Percentiles rank a stretch among this genome's conserved stretches.
These are phyloP conservation scores for Orcinus orca DNA, from an alignment of 2,113 vertebrate genomes.

Conservation along the genomic window DNA sequence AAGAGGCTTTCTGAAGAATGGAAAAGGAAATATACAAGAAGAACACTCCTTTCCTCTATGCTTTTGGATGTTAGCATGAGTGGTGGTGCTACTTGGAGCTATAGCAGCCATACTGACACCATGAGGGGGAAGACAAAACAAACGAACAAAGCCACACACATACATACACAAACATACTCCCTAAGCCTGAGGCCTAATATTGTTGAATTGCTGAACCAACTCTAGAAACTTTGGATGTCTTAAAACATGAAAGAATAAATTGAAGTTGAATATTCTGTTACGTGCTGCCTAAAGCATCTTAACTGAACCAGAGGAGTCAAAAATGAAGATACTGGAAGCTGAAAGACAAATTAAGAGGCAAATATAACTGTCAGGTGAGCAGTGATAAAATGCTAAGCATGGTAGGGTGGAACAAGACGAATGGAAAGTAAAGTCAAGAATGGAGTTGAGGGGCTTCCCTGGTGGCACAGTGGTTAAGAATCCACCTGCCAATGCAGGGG, in stretches of 20 bases:
- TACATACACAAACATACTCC: not conserved
- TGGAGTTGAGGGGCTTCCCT: not conserved
- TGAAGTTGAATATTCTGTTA: not conserved
- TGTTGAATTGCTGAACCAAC: not conserved
- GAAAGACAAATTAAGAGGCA: not conserved
- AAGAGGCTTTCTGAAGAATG: constrained; percentile 14
- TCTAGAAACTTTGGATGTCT: not conserved
- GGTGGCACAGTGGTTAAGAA: too few species aligned
- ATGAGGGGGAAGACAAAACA: not conserved
- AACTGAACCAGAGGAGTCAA: not conserved
- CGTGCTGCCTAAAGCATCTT: not conserved
- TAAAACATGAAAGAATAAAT: not conserved
- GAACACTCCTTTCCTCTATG: not conserved
- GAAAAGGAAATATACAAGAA: not conserved
- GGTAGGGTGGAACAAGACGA: not conserved
- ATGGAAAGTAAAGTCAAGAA: not conserved
- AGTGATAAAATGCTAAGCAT: not conserved
- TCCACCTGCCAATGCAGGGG: too few species aligned
- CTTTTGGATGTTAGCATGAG: not conserved
- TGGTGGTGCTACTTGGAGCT: not conserved
- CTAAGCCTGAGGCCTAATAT: not conserved
- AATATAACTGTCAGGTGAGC: not conserved
- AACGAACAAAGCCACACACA: not conserved
- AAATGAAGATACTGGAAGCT: not conserved
- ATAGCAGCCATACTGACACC: not conserved